Evolutionary conservation across 1,140 invertebrate genomes (phyloP).

Genomic region (Brachionus manjavacas): DNA sequence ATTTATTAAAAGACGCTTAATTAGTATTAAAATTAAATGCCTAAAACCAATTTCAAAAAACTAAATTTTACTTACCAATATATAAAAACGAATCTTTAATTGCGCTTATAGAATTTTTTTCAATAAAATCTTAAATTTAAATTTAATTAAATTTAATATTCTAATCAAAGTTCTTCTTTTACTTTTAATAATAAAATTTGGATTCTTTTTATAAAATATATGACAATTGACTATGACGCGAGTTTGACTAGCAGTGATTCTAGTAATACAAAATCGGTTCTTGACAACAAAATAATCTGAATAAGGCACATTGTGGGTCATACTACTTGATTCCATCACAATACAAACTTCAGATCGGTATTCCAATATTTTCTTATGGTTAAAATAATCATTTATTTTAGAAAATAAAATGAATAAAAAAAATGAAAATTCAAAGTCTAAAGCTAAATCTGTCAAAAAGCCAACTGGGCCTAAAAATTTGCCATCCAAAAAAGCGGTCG

Average conservation of each 20-base stretch:
- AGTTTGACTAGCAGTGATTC: constrained; percentile 9
- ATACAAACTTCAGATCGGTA: constrained; percentile 23
- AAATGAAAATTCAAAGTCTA: neutral
- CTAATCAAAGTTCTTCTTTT: neutral
- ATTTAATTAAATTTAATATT: neutral
- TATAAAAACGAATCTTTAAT: constrained; percentile 23
- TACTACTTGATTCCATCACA: constrained; percentile 12
- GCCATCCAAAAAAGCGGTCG: neutral
- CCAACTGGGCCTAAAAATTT: neutral
- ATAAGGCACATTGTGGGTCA: constrained; percentile 35
- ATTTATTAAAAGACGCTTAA: constrained; percentile 15
- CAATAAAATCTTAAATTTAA: constrained; percentile 25
- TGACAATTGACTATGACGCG: neutral
- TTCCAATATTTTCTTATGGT: constrained; percentile 15
- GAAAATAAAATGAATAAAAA: constrained; percentile 31
- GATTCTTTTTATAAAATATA: constrained; percentile 1
- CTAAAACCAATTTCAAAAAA: neutral
- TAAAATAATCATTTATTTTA: constrained; percentile 9
- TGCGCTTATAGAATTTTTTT: constrained; percentile 27
- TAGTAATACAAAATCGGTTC: constrained; percentile 38
- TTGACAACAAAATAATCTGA: constrained; percentile 35
- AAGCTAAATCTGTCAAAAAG: neutral
- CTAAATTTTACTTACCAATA: constrained; percentile 11
- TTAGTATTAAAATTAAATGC: neutral
- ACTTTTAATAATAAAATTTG: constrained; percentile 42